Evolutionary conservation across 2,113 vertebrate species (phyloP).

Genomic region (Cervus canadensis): DNA sequence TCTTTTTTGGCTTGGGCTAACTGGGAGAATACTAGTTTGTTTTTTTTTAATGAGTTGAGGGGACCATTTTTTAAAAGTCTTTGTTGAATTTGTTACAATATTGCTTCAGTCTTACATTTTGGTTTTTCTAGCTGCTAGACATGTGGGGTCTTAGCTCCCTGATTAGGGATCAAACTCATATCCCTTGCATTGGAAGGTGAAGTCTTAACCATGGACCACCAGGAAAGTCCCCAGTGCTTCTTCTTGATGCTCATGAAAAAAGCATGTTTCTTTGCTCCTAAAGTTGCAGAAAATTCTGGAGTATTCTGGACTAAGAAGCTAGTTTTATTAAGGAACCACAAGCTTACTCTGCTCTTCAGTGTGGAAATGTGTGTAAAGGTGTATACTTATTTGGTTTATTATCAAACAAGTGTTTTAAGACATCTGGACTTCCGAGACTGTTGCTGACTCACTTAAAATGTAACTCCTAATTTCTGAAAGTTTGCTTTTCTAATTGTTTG

Average conservation of each 20-base stretch:
- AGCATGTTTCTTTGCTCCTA: background rate
- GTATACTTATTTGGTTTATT: background rate
- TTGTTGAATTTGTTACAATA: background rate
- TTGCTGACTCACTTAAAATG: background rate
- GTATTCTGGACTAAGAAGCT: background rate
- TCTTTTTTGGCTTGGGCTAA: background rate
- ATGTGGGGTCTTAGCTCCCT: background rate
- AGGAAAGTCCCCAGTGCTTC: background rate
- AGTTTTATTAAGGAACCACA: background rate
- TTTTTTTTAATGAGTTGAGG: accelerated
- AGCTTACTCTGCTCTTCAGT: no score
- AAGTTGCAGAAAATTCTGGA: background rate
- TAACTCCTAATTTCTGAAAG: background rate
- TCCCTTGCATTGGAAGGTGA: background rate
- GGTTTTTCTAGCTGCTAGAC: background rate
- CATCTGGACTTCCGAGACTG: background rate
- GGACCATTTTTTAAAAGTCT: background rate
- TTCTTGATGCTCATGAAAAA: background rate
- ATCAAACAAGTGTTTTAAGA: background rate
- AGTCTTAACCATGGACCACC: background rate
- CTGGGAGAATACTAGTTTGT: background rate
- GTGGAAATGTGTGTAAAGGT: background rate
- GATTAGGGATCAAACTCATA: background rate
- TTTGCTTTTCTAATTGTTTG: background rate
- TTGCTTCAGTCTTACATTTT: background rate